Evolutionary conservation across 1,140 invertebrate genomes (phyloP).

Genomic region (Drosophila leontia): DNA sequence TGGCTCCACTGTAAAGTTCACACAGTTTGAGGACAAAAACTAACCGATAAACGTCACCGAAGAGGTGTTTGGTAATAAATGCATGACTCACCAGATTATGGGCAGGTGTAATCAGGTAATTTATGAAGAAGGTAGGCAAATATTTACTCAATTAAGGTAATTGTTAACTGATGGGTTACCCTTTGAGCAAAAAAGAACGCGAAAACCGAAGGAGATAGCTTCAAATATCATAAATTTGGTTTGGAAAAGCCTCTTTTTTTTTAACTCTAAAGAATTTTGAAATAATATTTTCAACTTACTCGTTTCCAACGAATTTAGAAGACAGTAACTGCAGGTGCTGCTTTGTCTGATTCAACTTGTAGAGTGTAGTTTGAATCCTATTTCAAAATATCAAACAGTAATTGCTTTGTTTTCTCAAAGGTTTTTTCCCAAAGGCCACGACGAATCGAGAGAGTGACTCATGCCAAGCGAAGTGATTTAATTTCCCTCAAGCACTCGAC

Average conservation of each 20-base stretch:
- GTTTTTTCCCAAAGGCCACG: conserved; percentile 1
- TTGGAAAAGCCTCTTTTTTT: background rate
- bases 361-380: background rate
- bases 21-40: conserved; percentile 1
- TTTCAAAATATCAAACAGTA: background rate
- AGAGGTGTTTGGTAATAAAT: conserved; percentile 10
- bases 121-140: conserved; percentile 4
- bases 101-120: conserved; percentile 20
- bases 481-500: background rate
- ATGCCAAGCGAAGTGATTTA: background rate
- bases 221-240: background rate
- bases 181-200: background rate
- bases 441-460: background rate
- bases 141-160: conserved; percentile 7
- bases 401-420: background rate
- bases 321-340: background rate
- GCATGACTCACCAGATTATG: conserved; percentile 15
- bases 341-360: background rate
- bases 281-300: conserved; percentile 1
- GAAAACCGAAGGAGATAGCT: background rate
- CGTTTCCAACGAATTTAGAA: background rate
- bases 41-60: conserved; percentile 18
- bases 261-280: background rate
- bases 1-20: conserved; percentile 8
- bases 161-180: conserved; percentile 9